Evolutionary conservation across 2,113 vertebrate species (phyloP), one percentile per base, ranked within the genome.

Genomic region (Hiodon tergisus): DNA sequence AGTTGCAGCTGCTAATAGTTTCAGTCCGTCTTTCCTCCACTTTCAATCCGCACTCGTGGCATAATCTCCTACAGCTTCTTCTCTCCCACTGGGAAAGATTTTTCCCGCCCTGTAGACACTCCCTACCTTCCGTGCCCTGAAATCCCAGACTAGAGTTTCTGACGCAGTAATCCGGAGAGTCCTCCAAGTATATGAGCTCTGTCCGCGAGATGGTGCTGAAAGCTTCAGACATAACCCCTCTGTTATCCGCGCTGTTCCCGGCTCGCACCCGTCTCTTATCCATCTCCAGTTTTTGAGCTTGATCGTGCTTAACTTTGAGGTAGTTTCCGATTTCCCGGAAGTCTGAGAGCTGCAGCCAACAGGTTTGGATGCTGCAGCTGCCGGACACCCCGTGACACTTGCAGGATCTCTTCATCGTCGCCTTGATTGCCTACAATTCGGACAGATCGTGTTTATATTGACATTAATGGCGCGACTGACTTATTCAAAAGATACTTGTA

Each of bases 301-400:
- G 90, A 59, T 93, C 86, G 0, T 98, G 91, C 76, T 98, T 99
- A 53, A 90, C 81, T 83, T 95, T 98, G 77, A 99, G 87, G 79
- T 95, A 95, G 84, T 90, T 92, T 0, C 96, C 97, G 1, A 97
- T 86, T 55, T 96, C 95, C 0, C 95, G 88, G 77, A 99, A 97
- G 17, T 95, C 94, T 0, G 94, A 91, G 0, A 98, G 91, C 82
- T 98, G 96, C 84, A 97, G 91, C 96, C 96, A 98, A 78, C 97
- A 99, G 0, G 95, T 99, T 82, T 98, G 96, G 78, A 98, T 87
- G 83, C 92, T 98, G 88, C 97, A 98, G 88, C 97, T 99, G 72
- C 97, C 97, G 0, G 97, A 98, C 75, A 99, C 94, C 1, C 97
- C 97, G 0, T 99, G 97, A 61, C 97, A 99, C 80, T 99, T 99